Conservation (phyloP, 2,888 invertebrate species). For the Cyclophora albipunctata region DNA sequence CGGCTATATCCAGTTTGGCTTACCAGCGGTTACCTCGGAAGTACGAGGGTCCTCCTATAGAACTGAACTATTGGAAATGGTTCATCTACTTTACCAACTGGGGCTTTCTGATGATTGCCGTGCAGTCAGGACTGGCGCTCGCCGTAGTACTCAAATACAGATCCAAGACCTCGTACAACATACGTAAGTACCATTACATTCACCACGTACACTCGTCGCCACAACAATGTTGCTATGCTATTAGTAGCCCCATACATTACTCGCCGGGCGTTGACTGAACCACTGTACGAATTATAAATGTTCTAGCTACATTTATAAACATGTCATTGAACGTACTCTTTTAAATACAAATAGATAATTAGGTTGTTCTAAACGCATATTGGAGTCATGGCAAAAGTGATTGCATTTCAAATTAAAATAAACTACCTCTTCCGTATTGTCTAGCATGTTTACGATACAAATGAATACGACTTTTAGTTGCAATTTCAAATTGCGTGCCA, state of each 20-base stretch:
- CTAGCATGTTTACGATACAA: neutral
- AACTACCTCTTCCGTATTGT: neutral
- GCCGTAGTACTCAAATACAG: constrained; percentile 66
- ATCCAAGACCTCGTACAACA: constrained; percentile 37
- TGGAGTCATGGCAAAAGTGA: neutral
- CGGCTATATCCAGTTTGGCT: constrained; percentile 59
- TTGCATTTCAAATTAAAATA: neutral
- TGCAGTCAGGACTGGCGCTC: constrained; percentile 75
- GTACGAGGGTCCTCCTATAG: constrained; percentile 47
- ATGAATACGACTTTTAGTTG: neutral
- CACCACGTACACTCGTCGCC: constrained; percentile 2
- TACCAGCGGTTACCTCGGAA: constrained; percentile 52
- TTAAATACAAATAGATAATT: constrained; percentile 11
- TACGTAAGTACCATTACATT: constrained; percentile 37
- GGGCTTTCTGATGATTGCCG: constrained; percentile 76
- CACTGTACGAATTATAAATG: constrained; percentile 7
- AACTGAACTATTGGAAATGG: constrained; percentile 77
- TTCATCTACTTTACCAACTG: constrained; percentile 84
- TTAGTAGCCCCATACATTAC: constrained; percentile 17
- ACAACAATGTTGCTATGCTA: constrained; percentile 22
- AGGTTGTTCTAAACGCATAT: constrained; percentile 2
- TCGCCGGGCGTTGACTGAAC: constrained; percentile 18
- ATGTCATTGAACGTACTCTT: constrained; percentile 12
- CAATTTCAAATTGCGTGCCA: neutral
- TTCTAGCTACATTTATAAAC: constrained; percentile 6